phyloP scores from a whole-genome alignment of 2,888 invertebrate species.

The Cabera pusaria region DNA sequence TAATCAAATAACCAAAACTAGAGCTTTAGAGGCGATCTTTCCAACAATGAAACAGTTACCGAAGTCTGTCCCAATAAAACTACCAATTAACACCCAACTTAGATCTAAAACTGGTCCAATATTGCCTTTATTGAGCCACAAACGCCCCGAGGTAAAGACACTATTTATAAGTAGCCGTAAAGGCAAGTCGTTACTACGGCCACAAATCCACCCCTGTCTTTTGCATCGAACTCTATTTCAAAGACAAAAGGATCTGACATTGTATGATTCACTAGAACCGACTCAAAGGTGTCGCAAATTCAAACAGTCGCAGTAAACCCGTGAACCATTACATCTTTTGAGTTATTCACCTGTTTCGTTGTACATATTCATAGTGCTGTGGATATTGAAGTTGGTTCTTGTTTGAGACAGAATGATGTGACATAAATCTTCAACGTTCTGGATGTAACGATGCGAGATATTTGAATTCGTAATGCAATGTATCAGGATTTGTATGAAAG shows the following conservation, averaged over 20 bases:
- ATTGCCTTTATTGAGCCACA: constrained; percentile 21
- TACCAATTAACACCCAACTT: constrained; percentile 19
- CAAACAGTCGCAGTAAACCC: constrained; percentile 1
- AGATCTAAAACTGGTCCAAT: constrained; percentile 15
- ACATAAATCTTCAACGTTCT: constrained; percentile 22
- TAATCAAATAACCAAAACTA: not conserved
- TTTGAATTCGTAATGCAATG: constrained; percentile 33
- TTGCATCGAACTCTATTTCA: constrained; percentile 43
- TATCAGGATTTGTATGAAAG: constrained; percentile 23
- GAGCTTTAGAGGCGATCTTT: constrained; percentile 1
- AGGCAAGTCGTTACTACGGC: constrained; percentile 38
- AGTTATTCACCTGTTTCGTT: constrained; percentile 1
- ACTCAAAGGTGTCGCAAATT: constrained; percentile 14
- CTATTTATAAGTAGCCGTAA: constrained; percentile 32
- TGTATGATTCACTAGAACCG: constrained; percentile 33
- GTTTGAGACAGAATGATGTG: constrained; percentile 9
- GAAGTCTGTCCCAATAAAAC: constrained; percentile 11
- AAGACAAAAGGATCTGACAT: constrained; percentile 43
- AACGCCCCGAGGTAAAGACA: constrained; percentile 16
- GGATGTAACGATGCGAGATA: constrained; percentile 18
- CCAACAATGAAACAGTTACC: constrained; percentile 13
- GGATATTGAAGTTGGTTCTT: constrained; percentile 1
- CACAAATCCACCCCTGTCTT: constrained; percentile 59
- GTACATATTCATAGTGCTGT: not conserved
- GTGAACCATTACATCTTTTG: not conserved